Evolutionary conservation across 2,113 vertebrate genomes (phyloP).

Genomic region (Dicentrarchus labrax): DNA sequence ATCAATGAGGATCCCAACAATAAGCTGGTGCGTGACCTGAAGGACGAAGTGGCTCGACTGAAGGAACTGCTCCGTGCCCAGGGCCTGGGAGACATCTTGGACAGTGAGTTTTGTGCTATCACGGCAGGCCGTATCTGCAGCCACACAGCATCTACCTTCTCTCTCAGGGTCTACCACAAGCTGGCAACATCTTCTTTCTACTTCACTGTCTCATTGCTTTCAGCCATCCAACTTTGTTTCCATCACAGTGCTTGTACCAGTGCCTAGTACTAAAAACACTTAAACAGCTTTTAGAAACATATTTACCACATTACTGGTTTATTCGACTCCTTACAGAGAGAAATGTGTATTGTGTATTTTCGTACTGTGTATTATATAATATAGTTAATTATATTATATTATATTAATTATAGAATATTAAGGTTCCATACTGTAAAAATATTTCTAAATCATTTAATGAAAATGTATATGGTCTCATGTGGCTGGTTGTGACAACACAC

Average conservation of each 20-base stretch:
- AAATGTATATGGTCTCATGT: background rate
- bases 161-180: conserved; percentile 31
- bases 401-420: too few relatives aligned
- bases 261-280: conserved; percentile 5
- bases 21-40: conserved; percentile 96
- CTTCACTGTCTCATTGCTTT: conserved; percentile 41
- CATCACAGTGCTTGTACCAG: conserved; percentile 27
- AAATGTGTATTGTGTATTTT: background rate
- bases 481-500: conserved; percentile 26
- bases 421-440: background rate
- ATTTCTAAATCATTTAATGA: background rate
- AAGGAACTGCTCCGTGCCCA: conserved; percentile 97
- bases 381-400: too few relatives aligned
- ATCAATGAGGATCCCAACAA: conserved; percentile 99
- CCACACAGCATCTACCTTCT: conserved; percentile 16
- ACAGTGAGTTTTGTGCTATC: conserved; percentile 90
- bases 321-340: conserved; percentile 11
- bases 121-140: conserved; percentile 28
- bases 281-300: background rate
- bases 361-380: background rate
- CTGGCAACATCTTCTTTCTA: conserved; percentile 39
- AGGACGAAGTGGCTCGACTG: conserved; percentile 95
- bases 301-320: background rate
- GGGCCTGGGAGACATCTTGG: conserved; percentile 97
- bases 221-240: conserved; percentile 40